Conservation (phyloP, 2,888 invertebrate genomes). For the Pseudococcus viburni region DNA sequence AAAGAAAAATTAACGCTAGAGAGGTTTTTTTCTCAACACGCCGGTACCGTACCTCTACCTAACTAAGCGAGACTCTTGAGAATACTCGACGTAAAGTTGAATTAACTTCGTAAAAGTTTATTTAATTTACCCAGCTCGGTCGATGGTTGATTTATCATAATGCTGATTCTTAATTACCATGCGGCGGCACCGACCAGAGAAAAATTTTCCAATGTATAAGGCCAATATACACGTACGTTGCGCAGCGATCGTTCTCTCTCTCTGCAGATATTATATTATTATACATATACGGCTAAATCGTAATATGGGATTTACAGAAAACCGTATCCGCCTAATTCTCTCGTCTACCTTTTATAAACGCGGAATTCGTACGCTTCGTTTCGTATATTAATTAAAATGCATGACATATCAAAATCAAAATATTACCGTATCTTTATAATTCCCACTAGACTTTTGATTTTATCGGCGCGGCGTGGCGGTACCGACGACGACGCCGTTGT, state of each 20-base stretch:
- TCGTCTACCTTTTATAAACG: slow-evolving; percentile 29
- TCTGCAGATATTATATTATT: not conserved
- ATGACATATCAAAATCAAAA: slow-evolving; percentile 50
- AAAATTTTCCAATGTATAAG: not conserved
- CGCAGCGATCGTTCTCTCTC: not conserved
- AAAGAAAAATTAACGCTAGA: not conserved
- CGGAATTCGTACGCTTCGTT: not conserved
- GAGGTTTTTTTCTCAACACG: not conserved
- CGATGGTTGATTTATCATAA: slow-evolving; percentile 47
- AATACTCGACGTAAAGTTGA: slow-evolving; percentile 17
- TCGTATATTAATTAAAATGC: slow-evolving; percentile 43
- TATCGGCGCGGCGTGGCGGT: not conserved
- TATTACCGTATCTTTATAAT: slow-evolving; percentile 52
- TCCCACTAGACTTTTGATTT: slow-evolving; percentile 40
- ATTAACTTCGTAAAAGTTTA: slow-evolving; percentile 33
- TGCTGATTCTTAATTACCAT: slow-evolving; percentile 39
- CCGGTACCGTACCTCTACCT: not conserved
- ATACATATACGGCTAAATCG: not conserved
- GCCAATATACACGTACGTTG: not conserved
- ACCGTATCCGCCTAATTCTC: slow-evolving; percentile 1
- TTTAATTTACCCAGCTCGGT: slow-evolving; percentile 30
- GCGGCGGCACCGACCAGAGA: not conserved
- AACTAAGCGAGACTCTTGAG: not conserved
- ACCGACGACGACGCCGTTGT: too few species aligned
- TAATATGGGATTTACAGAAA: slow-evolving; percentile 15